Conservation (phyloP, 1,140 invertebrate genomes). For the Drosophila parabipectinata region DNA sequence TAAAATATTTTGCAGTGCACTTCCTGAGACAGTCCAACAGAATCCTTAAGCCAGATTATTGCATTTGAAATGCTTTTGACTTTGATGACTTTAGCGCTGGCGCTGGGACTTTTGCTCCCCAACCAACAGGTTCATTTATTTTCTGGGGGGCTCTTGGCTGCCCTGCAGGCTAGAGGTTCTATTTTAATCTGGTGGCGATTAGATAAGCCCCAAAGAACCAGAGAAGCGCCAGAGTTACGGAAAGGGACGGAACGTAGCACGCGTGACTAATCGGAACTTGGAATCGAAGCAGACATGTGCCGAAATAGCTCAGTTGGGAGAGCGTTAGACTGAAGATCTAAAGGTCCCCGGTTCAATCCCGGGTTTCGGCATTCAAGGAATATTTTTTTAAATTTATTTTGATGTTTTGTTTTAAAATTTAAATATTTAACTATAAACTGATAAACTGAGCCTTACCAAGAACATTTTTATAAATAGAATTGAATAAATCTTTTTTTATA, state of each 20-base stretch:
- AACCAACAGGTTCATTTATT: constrained; percentile 1
- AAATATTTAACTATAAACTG: no score
- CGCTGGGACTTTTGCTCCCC: constrained; percentile 28
- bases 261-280: constrained; percentile 10
- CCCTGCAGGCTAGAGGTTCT: constrained; percentile 46
- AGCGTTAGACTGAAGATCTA: constrained; percentile 93
- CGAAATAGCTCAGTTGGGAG: constrained; percentile 90
- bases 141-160: neutral
- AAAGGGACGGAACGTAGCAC: neutral
- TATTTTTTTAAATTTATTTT: neutral
- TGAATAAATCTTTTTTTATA: neutral
- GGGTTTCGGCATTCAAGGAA: constrained; percentile 86
- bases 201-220: constrained; percentile 56
- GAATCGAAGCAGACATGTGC: neutral
- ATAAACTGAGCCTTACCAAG: no score
- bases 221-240: neutral
- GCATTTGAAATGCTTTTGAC: constrained; percentile 47
- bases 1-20: neutral
- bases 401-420: neutral
- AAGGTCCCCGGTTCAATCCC: constrained; percentile 91
- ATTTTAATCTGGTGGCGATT: constrained; percentile 64
- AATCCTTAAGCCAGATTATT: constrained; percentile 23
- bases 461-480: neutral
- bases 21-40: neutral
- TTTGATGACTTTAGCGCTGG: constrained; percentile 44